Conservation (phyloP, 2,113 vertebrate genomes). For the Candoia aspera region DNA sequence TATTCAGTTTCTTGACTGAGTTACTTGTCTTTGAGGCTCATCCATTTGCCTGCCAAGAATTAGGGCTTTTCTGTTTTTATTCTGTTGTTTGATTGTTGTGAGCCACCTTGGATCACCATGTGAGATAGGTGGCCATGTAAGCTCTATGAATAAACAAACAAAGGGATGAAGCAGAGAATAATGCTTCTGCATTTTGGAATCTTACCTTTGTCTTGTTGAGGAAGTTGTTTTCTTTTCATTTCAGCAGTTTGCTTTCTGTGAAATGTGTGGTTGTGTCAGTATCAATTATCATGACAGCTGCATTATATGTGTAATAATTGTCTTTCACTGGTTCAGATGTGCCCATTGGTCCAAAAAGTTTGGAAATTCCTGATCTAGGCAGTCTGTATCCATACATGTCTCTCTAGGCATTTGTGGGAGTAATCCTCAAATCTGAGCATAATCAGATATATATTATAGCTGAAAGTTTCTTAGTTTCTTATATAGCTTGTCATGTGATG, state of each 20-base stretch:
- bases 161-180: neutral
- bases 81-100: neutral
- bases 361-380: neutral
- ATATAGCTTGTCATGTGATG: neutral
- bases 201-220: neutral
- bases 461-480: neutral
- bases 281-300: neutral
- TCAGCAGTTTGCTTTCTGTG: neutral
- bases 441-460: neutral
- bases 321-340: neutral
- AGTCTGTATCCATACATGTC: neutral
- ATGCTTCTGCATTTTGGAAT: neutral
- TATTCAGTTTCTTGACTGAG: neutral
- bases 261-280: neutral
- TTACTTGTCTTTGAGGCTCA: neutral
- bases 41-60: neutral
- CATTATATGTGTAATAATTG: neutral
- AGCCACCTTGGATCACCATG: neutral
- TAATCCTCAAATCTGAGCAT: neutral
- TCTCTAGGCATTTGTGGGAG: neutral
- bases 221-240: neutral
- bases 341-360: neutral
- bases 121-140: neutral
- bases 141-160: neutral
- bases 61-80: neutral